Evolutionary conservation across 2,113 vertebrate species (phyloP), one percentile per base, ranked within the genome.

Genomic region (Nothobranchius furzeri): DNA sequence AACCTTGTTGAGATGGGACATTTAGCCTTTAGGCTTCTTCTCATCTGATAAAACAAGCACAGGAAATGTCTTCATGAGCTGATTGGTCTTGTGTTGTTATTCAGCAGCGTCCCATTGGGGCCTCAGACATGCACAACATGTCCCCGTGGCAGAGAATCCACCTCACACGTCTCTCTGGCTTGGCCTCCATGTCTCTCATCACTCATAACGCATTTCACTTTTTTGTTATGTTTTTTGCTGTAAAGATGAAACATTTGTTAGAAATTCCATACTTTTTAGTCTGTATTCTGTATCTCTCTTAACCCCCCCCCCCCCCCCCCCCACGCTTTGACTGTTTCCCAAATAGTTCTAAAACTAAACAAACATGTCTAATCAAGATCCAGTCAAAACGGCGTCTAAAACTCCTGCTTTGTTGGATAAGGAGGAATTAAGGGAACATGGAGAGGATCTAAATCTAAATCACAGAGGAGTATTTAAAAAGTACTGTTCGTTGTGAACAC

Each of bases 21-120:
- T 84, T 84, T 78, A 73, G 84, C 76, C 83, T 73, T 56, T 71
- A 65, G 82, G 87, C 85, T 87, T 86, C 83, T 84, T 80, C 83
- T 88, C 79, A 89, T 92, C 91, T 90, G 90, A 91, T 92, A 89
- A 91, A 92, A 88, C 85, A 78, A 85, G 83, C 76, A 86, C 91
- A 91, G 91, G 91, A 93, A 93, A 93, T 90, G 86, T 91, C 82
- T 90, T 82, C 76, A 82, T 79, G 75, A 79, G 82, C 82, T 76
- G 85, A 86, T 91, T 91, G 90, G 90, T 81, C 85, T 68, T 75
- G 75, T 83, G 81, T 73, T 89, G 86, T 86, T 70, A 83, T 82
- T 81, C 51, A 12, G 52, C 61, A 30, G 78, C 70, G 71, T 85
- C 87, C 84, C 88, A 40, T 58, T 50, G 87, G 86, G 89, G 85